Percentiles rank a stretch among this genome's conserved stretches.
Conservation (phyloP, 2,113 vertebrate species). For the Vulpes vulpes region DNA sequence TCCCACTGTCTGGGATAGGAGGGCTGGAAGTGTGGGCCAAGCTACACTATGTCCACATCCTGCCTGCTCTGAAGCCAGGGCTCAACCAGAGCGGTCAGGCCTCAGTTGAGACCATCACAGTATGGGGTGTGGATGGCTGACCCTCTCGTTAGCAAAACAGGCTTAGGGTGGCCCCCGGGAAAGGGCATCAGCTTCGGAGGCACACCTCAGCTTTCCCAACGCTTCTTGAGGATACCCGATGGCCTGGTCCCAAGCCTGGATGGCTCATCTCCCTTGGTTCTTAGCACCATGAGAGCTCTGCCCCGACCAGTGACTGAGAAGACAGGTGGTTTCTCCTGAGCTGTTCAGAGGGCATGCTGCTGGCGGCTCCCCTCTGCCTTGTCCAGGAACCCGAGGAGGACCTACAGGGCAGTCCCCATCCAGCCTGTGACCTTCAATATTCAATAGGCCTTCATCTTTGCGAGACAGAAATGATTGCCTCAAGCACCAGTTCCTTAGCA, state of each 20-base stretch:
- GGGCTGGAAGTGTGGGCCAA: background rate
- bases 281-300: background rate
- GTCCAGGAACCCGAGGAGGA: background rate
- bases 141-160: background rate
- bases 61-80: background rate
- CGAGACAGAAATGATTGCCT: background rate
- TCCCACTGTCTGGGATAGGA: background rate
- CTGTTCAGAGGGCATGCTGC: background rate
- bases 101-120: background rate
- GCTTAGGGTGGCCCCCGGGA: background rate
- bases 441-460: background rate
- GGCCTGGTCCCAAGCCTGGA: background rate
- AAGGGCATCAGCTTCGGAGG: accelerated
- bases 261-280: background rate
- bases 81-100: background rate
- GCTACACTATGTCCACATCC: accelerated
- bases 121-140: background rate
- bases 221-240: background rate
- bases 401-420: background rate
- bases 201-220: background rate
- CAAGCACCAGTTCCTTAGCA: background rate
- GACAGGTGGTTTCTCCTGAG: background rate
- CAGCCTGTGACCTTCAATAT: background rate
- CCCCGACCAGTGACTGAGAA: background rate
- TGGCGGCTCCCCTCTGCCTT: background rate